Conservation (phyloP, 2,888 invertebrate species). For the Tipula vernalis region DNA sequence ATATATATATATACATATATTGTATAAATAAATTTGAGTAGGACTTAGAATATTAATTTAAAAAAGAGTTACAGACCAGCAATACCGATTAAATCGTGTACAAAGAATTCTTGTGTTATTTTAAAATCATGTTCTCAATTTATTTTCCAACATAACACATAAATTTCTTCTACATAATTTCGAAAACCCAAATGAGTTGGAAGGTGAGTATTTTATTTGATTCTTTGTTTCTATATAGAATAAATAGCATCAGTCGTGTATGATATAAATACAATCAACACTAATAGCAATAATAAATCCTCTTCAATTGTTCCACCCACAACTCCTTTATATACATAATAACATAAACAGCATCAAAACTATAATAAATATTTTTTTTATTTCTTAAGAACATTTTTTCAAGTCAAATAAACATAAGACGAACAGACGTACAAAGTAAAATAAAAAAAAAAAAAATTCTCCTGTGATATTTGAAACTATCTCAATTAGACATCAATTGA, state of each 20-base stretch:
- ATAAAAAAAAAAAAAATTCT: not conserved
- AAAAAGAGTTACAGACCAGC: not conserved
- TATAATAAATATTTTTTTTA: not conserved
- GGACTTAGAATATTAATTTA: not conserved
- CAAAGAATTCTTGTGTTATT: not conserved
- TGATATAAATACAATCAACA: not conserved
- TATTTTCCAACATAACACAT: not conserved
- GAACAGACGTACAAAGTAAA: not conserved
- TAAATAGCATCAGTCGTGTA: not conserved
- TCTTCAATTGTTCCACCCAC: constrained; percentile 4
- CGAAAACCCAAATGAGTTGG: not conserved
- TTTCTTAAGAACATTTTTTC: not conserved
- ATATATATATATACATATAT: too few species aligned
- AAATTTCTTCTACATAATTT: not conserved
- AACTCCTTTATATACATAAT: not conserved
- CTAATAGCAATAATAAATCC: constrained; percentile 4
- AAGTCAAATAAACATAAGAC: not conserved
- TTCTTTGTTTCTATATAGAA: not conserved
- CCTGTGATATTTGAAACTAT: not conserved
- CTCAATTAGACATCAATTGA: constrained; percentile 4
- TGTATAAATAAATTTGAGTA: not conserved
- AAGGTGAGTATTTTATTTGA: not conserved
- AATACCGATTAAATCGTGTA: not conserved
- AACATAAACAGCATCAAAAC: not conserved
- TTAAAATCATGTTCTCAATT: not conserved